These are phyloP conservation scores for Portevinia maculata DNA, from an alignment of 2,888 invertebrate genomes.

Conservation along the genomic window DNA sequence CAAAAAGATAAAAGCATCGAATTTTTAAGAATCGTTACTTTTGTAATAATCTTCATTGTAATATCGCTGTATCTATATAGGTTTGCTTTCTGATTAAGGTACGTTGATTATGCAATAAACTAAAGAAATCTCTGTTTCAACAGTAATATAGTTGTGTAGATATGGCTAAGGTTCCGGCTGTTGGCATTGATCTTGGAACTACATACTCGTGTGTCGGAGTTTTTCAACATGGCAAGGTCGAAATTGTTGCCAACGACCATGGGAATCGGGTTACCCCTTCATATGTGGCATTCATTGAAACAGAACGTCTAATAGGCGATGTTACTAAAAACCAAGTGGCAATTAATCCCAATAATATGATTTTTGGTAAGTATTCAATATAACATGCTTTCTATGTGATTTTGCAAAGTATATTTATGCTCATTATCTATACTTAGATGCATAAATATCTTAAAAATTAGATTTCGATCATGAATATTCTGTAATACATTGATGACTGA, in stretches of 20 bases:
- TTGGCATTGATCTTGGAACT: constrained; percentile 91
- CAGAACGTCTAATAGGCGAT: constrained; percentile 92
- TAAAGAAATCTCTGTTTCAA: constrained; percentile 7
- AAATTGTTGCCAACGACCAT: constrained; percentile 93
- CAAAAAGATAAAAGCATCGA: constrained; percentile 82
- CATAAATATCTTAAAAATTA: constrained; percentile 29
- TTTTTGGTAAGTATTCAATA: constrained; percentile 89
- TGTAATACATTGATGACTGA: constrained; percentile 55
- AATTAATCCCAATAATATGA: constrained; percentile 95
- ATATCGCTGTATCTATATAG: constrained; percentile 82
- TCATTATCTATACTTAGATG: constrained; percentile 43
- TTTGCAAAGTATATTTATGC: constrained; percentile 29
- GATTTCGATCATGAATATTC: constrained; percentile 49
- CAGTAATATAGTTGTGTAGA: constrained; percentile 83
- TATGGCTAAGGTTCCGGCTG: constrained; percentile 83
- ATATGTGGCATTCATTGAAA: constrained; percentile 92
- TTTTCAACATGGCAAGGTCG: constrained; percentile 94
- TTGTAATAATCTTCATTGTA: constrained; percentile 81
- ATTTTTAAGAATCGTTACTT: constrained; percentile 81
- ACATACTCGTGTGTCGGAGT: constrained; percentile 97
- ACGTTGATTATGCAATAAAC: constrained; percentile 38
- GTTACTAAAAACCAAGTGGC: constrained; percentile 94
- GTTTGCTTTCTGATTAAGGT: constrained; percentile 79
- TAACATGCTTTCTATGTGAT: constrained; percentile 20
- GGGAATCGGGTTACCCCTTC: constrained; percentile 92